Evolutionary conservation across 2,113 vertebrate species (phyloP).

Genomic region (Piliocolobus tephrosceles): DNA sequence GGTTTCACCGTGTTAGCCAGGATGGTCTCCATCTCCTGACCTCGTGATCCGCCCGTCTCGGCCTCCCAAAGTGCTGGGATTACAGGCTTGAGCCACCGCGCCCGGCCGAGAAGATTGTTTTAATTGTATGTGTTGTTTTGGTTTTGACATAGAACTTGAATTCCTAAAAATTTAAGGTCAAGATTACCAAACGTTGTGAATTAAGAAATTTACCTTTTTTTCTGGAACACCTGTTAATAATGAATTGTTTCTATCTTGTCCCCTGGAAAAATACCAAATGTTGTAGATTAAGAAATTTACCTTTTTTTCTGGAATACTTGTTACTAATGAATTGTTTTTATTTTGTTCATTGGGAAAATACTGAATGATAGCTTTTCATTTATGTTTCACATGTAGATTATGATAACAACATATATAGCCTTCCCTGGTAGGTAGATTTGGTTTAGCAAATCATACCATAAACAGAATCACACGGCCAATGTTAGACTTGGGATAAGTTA

Average conservation of each 20-base stretch:
- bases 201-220: neutral
- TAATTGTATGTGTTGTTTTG: neutral
- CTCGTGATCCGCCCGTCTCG: too few species aligned
- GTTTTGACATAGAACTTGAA: slow-evolving; percentile 14
- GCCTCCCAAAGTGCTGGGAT: too few species aligned
- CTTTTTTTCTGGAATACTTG: neutral
- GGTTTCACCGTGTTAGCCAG: too few species aligned
- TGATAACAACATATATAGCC: neutral
- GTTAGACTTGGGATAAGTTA: neutral
- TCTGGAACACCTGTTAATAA: neutral
- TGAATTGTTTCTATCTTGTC: neutral
- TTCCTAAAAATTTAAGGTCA: neutral
- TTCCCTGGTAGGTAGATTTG: neutral
- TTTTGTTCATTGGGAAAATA: neutral
- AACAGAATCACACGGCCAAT: neutral
- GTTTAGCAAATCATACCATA: neutral
- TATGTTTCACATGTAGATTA: neutral
- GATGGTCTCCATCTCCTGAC: too few species aligned
- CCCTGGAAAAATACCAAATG: neutral
- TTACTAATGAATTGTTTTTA: neutral
- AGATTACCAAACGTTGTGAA: neutral
- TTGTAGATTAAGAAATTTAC: slow-evolving; percentile 10
- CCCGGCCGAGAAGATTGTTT: neutral
- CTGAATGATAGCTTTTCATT: neutral
- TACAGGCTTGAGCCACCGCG: too few species aligned